These are phyloP conservation scores for Liopterus haemorrhoidalis DNA, from an alignment of 2,888 invertebrate species.

Conservation along the genomic window DNA sequence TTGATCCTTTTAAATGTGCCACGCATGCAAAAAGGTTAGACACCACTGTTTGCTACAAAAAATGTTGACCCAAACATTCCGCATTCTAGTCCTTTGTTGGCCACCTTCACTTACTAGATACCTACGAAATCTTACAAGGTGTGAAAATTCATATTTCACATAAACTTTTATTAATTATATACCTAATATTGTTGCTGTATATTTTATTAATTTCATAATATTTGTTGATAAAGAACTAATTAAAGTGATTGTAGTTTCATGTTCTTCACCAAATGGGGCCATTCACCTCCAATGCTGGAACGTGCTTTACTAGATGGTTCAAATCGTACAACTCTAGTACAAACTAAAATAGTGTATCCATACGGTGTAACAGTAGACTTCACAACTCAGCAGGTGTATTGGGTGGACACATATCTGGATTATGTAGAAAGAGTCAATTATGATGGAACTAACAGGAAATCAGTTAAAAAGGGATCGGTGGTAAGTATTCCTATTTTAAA, in stretches of 20 bases:
- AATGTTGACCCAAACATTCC: no score
- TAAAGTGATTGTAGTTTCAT: slow-evolving; percentile 50
- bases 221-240: neutral
- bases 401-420: slow-evolving; percentile 77
- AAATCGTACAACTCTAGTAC: slow-evolving; percentile 55
- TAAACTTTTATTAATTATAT: slow-evolving; percentile 11
- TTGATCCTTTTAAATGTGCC: no score
- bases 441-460: slow-evolving; percentile 60
- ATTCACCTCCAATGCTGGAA: slow-evolving; percentile 56
- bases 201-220: no score
- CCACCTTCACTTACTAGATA: no score
- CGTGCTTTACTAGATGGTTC: slow-evolving; percentile 61
- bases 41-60: no score
- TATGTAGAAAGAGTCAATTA: slow-evolving; percentile 73
- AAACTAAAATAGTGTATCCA: slow-evolving; percentile 70
- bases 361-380: slow-evolving; percentile 67
- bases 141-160: no score
- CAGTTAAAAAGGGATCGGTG: slow-evolving; percentile 51
- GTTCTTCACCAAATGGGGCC: slow-evolving; percentile 75
- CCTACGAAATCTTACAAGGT: no score
- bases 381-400: slow-evolving; percentile 65
- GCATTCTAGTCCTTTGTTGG: no score
- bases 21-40: no score
- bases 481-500: no score
- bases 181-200: no score